Conservation (phyloP, 1,140 invertebrate species). For the Drosophila malerkotliana region DNA sequence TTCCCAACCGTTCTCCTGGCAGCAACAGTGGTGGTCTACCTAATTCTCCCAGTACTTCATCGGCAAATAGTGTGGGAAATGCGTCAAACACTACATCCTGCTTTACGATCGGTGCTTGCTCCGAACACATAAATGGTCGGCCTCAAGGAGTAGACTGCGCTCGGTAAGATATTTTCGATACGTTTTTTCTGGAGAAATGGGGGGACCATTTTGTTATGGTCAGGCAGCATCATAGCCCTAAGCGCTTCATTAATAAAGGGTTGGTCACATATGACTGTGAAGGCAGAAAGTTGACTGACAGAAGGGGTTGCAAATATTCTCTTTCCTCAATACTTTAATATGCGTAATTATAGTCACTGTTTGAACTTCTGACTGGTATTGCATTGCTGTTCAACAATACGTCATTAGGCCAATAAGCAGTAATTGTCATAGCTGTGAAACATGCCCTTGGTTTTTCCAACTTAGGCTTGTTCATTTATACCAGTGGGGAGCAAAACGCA, state of each 20-base stretch:
- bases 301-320: slow-evolving; percentile 42
- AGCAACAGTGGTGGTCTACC: slow-evolving; percentile 68
- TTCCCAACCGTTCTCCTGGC: slow-evolving; percentile 64
- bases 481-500: too few species aligned
- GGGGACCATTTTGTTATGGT: neutral
- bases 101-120: slow-evolving; percentile 95
- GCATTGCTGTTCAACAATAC: slow-evolving; percentile 54
- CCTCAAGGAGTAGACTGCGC: slow-evolving; percentile 96
- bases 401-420: slow-evolving; percentile 62
- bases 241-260: slow-evolving; percentile 66
- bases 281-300: slow-evolving; percentile 24
- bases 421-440: slow-evolving; percentile 5
- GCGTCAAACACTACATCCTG: slow-evolving; percentile 55
- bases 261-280: slow-evolving; percentile 17
- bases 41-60: slow-evolving; percentile 86
- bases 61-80: slow-evolving; percentile 77
- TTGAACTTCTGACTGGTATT: slow-evolving; percentile 56
- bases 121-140: slow-evolving; percentile 97
- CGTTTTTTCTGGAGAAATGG: neutral
- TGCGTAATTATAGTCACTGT: slow-evolving; percentile 65
- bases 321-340: slow-evolving; percentile 45
- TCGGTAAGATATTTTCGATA: slow-evolving; percentile 65
- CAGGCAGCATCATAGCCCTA: slow-evolving; percentile 24
- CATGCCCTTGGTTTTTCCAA: slow-evolving; percentile 7
- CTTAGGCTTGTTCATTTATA: slow-evolving; percentile 48